Base-by-base conservation (phyloP, 1,140 invertebrate genomes). In the Telenomus remus region DNA sequence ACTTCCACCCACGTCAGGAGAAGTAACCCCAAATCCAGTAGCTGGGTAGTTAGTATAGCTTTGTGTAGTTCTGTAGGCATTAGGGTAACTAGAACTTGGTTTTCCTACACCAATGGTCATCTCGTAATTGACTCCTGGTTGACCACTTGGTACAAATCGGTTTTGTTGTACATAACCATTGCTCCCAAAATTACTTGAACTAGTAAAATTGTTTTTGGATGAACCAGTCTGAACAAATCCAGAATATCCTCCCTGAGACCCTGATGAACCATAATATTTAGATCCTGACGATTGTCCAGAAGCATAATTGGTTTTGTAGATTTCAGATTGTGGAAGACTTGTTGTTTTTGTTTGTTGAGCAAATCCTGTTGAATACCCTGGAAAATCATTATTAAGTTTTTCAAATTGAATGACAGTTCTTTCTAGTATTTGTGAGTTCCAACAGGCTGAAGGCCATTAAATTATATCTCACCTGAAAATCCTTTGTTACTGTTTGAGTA, bases 81-180 rank as follows among this genome's bases (percentile, higher is more conserved):
- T 16, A 10, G 6, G 12, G 35, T 53, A 72, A 14, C 13, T 27
- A 11, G 50, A 10, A n/a, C 33, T 34, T 5, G 57, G 53, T 65
- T 70, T 8, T 27, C 49, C 60, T 10, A 79, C 16, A 53, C 81
- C 83, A 11, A 70, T 56, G 4, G 19, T 79, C 0, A 77, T 43
- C 4, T 69, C 73, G 35, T 82, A 85, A 27, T 82, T 70, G 8
- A 79, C 57, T 13, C 77, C 78, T 8, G 78, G 35, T 39, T 71
- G 69, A 12, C 15, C 44, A 50, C 13, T 54, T 15, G 72, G 60
- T 55, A 66, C 51, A 39, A 44, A 79, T 68, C 19, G 71, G 33
- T 68, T 78, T 53, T 46, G 47, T 66, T 73, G 69, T 1, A 37
- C 53, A 16, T 54, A 53, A 15, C 63, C 74, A 50, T 12, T 27